phyloP scores from a whole-genome alignment of 2,888 invertebrate genomes.

The Cosmia trapezina region DNA sequence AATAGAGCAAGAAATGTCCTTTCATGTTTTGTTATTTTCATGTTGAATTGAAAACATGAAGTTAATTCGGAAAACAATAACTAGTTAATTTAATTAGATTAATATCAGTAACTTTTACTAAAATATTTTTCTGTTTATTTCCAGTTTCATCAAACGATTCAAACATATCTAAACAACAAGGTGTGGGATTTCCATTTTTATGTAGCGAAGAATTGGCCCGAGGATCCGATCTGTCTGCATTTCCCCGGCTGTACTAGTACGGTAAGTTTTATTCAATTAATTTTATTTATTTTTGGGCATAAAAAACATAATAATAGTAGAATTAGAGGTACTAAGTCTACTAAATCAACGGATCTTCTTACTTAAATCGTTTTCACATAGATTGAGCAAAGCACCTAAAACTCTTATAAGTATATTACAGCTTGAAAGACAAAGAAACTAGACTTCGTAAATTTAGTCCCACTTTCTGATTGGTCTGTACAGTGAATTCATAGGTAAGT shows the following conservation, averaged over 20 bases:
- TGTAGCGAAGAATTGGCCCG: conserved; percentile 96
- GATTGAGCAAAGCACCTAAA: no score
- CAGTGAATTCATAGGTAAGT: no score
- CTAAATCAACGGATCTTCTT: no score
- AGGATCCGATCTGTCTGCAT: conserved; percentile 95
- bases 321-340: no score
- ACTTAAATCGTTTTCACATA: not conserved
- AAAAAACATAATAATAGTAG: not conserved
- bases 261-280: conserved; percentile 88
- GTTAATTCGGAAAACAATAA: not conserved
- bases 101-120: not conserved
- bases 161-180: conserved; percentile 96
- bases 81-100: not conserved
- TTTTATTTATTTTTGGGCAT: not conserved
- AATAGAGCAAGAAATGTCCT: not conserved
- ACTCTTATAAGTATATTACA: not conserved
- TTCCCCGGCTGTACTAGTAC: conserved; percentile 97
- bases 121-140: conserved; percentile 74
- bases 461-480: not conserved
- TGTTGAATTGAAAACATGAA: not conserved
- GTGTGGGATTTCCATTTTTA: conserved; percentile 98
- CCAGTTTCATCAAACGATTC: conserved; percentile 97
- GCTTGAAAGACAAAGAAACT: not conserved
- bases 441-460: no score
- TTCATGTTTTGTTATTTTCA: not conserved